Base-by-base conservation (phyloP, 2,888 invertebrate genomes). In the Zygothrica quintamaculata region DNA sequence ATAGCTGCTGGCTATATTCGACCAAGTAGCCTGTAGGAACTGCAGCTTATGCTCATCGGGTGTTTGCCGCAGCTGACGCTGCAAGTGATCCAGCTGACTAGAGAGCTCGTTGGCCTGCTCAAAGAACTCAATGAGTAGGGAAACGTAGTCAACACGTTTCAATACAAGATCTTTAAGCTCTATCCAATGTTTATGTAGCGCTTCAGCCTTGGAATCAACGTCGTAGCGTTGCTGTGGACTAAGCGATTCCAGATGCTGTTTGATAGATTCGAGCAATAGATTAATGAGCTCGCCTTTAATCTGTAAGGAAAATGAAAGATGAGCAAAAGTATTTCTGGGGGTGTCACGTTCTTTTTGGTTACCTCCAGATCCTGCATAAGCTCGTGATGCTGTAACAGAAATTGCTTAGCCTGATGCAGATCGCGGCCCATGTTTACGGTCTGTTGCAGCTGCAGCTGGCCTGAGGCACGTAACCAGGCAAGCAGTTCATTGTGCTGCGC, bases 401-500 rank as follows among this genome's bases (percentile, higher is more conserved):
- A 96, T 88, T 95, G 95, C 79, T 93, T 93, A 37, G 95, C 94
- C 90, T 93, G 92, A 5, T 92, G 90, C 22, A 94, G 87, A 85
- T 93, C 93, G 50, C 92, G 93, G n/a, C 96, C 96, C 94, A 96
- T 94, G 81, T 95, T 94, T 65, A 93, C 93, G 84, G 95, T 94
- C 34, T 94, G 94, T 79, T 94, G 93, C 40, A 96, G 91, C 87
- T 95, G 95, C 46, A 94, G 92, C 84, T 95, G 95, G 0, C 94
- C 95, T 22, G 95, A 94, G 52, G 94, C 94, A 18, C 93, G 92
- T 50, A 96, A 88, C 96, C 96, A 96, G n/a, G 93, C 93, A 65
- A 94, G 92, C 29, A 96, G 90, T 88, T 93, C 93, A 72, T 94
- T 94, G 87, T 95, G 94, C 84, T 93, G 93, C 43, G 94, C 93